Evolutionary conservation across 92 coral and sea anemone genomes (phyloP), one percentile per base, ranked within the genome.

Genomic region (Phenganax subtilis): DNA sequence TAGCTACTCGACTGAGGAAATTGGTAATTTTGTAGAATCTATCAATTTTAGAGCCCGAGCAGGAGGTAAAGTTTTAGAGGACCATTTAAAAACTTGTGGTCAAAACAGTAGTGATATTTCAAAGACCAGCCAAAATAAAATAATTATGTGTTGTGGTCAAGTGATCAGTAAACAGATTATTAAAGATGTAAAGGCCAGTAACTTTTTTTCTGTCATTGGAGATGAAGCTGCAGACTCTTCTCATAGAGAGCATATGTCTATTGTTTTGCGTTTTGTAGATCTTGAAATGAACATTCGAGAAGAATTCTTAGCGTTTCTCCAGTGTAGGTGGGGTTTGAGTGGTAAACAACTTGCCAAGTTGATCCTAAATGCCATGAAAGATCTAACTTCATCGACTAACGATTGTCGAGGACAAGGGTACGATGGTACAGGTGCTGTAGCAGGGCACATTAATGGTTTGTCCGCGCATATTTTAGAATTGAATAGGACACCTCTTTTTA

Each of bases 11-110:
- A 59, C 15, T 59, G 65, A 20, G 65, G 65, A 20, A 59, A 20
- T 55, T 62, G 47, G 47, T 37, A 37, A 37, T 37, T 37, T 37
- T 37, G 47, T 37, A 37, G 47, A 37, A 37, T 37, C 47, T 37
- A 2, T 71, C 7, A 71, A 71, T 71, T 71, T 71, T 71, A 71
- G 75, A 11, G 75, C 28, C 17, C 12, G 55, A 0, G 80, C 80
- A 54, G 63, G 64, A 2, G 80, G 54, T 8, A 75, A 75, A 55
- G 30, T 54, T 54, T 6, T 54, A 54, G 65, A 75, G 17, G 31
- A 75, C 12, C 80, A 75, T 53, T 27, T 75, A 16, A 55, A n/a
- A 54, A 75, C 30, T 25, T 75, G 80, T 75, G 80, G 80, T 14
- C 54, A 75, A 47, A 75, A 75, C 63, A 16, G 16, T 0, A 75